These are phyloP conservation scores for Chroicocephalus ridibundus DNA, from an alignment of 2,113 vertebrate species.

Conservation along the genomic window DNA sequence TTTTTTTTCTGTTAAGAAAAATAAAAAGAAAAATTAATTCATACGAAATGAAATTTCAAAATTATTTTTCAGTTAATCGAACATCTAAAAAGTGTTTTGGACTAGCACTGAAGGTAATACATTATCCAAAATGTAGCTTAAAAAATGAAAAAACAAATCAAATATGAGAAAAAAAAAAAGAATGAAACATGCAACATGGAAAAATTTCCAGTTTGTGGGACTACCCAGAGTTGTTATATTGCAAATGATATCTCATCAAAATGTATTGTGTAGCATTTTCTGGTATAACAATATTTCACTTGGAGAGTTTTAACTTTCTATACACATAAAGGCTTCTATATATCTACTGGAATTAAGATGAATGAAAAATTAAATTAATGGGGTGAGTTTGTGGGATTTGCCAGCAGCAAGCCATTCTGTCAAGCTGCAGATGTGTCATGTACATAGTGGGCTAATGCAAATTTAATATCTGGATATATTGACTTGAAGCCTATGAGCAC, in stretches of 20 bases:
- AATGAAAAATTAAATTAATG: not conserved
- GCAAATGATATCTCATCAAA: not conserved
- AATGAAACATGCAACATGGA: not conserved
- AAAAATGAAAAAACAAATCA: not conserved
- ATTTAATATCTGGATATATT: not conserved
- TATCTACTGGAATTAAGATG: not conserved
- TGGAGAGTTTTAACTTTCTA: not conserved
- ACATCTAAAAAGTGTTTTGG: not conserved
- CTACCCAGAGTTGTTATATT: not conserved
- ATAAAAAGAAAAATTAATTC: not conserved
- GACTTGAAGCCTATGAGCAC: not conserved
- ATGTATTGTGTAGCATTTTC: not conserved
- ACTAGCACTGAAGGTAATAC: not conserved
- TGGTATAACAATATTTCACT: not conserved
- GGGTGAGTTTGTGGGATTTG: not conserved
- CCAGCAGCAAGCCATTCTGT: not conserved
- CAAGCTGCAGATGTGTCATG: not conserved
- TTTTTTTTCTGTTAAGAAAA: not conserved
- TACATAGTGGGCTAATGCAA: not conserved
- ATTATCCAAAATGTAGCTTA: not conserved
- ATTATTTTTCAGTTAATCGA: not conserved
- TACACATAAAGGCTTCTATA: not conserved
- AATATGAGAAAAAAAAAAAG: not conserved
- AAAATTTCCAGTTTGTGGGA: not conserved
- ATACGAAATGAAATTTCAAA: not conserved